A percentile compares a stretch with the other conserved stretches of the same genome.
These are phyloP conservation scores for Pyrrhosoma nymphula DNA, from an alignment of 2,888 invertebrate species.

Conservation along the genomic window DNA sequence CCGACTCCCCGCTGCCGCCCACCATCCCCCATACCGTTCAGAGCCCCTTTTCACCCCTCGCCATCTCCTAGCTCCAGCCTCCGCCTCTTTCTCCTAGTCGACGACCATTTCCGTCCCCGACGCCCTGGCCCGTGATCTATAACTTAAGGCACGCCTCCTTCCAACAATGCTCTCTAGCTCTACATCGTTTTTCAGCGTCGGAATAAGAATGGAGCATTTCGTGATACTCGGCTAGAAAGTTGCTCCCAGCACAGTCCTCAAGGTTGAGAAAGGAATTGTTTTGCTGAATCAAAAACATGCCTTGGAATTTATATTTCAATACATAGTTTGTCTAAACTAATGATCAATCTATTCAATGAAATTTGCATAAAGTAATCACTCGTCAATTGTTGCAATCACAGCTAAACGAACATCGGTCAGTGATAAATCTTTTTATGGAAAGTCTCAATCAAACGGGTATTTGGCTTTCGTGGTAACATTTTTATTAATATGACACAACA, in stretches of 20 bases:
- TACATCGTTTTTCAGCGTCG: not conserved
- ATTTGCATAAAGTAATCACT: no score
- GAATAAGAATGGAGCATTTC: not conserved
- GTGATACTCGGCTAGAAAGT: not conserved
- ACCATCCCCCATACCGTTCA: not conserved
- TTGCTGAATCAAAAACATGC: no score
- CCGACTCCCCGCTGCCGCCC: not conserved
- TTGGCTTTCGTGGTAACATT: no score
- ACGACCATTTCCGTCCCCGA: not conserved
- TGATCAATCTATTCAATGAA: no score
- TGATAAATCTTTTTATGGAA: no score
- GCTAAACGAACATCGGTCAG: no score
- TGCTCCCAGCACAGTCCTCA: not conserved
- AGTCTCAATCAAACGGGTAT: no score
- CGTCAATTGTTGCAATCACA: no score
- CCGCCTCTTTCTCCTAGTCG: conserved; percentile 21
- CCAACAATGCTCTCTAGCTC: not conserved
- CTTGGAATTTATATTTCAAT: no score
- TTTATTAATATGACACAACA: no score
- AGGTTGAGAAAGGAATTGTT: not conserved
- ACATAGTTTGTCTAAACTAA: no score
- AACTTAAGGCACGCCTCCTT: conserved; percentile 21
- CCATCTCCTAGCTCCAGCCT: not conserved
- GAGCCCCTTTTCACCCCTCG: not conserved
- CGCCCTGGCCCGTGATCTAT: conserved; percentile 23